Conservation (phyloP, 2,888 invertebrate species). For the Lucinisca nassula region DNA sequence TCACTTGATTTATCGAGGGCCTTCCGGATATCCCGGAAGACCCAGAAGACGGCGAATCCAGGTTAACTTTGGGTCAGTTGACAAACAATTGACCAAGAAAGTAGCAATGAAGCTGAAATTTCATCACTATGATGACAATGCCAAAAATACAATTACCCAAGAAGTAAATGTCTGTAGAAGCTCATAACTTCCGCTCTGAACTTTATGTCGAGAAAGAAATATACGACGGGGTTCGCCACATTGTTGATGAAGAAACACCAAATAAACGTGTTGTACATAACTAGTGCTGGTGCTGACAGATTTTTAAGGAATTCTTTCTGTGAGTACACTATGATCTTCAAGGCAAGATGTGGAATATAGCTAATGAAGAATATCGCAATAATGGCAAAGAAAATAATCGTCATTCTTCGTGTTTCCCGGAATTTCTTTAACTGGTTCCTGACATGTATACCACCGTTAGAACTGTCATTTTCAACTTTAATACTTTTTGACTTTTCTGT, state of each 20-base stretch:
- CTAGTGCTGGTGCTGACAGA: conserved; percentile 54
- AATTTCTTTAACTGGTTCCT: not conserved
- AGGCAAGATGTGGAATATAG: conserved; percentile 75
- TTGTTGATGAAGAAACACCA: conserved; percentile 80
- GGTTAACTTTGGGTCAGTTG: not conserved
- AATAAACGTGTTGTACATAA: conserved; percentile 76
- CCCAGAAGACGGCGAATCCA: too few species aligned
- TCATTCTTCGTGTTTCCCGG: conserved; percentile 57
- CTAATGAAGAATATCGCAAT: conserved; percentile 76
- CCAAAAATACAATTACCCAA: not conserved
- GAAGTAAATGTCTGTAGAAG: not conserved
- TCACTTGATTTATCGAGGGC: too few species aligned
- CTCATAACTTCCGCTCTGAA: conserved; percentile 74
- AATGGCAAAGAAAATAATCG: conserved; percentile 75
- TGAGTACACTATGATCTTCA: conserved; percentile 69
- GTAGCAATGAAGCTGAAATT: not conserved
- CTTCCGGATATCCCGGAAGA: too few species aligned
- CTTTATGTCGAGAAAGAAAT: conserved; percentile 77
- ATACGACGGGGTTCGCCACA: conserved; percentile 78
- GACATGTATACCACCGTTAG: not conserved
- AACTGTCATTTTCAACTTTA: not conserved
- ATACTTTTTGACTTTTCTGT: not conserved
- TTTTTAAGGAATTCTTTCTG: conserved; percentile 65
- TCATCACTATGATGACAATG: not conserved
- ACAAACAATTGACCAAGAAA: too few species aligned